phyloP scores from a whole-genome alignment of 2,888 invertebrate species.

The Syritta pipiens region DNA sequence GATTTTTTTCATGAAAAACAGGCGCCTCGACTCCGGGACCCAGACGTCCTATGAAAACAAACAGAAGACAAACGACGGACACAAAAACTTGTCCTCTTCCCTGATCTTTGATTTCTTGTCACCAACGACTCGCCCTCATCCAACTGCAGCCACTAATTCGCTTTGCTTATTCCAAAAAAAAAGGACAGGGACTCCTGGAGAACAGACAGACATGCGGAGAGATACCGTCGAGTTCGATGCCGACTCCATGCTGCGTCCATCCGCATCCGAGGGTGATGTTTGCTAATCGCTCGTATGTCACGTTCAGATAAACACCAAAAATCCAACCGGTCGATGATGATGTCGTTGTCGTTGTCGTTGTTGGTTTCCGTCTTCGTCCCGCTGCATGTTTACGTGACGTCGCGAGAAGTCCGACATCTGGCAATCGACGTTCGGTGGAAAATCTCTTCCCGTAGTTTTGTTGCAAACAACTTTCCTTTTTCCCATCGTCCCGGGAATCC shows the following conservation, averaged over 20 bases:
- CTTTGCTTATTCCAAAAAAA: slow-evolving; percentile 8
- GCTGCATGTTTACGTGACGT: slow-evolving; percentile 41
- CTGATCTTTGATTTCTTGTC: neutral
- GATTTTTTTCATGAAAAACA: no score
- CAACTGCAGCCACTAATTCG: slow-evolving; percentile 6
- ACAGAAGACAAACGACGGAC: no score
- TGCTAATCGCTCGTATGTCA: slow-evolving; percentile 60
- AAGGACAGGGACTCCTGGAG: neutral
- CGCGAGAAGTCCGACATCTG: slow-evolving; percentile 40
- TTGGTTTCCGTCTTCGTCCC: no score
- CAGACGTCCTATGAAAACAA: no score
- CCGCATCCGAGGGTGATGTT: no score
- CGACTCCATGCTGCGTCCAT: neutral
- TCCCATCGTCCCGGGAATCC: neutral
- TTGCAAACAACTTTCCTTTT: slow-evolving; percentile 8
- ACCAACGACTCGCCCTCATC: neutral
- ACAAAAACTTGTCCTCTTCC: neutral
- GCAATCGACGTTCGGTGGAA: slow-evolving; percentile 13
- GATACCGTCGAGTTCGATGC: no score
- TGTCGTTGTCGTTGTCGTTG: slow-evolving; percentile 22
- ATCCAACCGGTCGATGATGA: slow-evolving; percentile 21
- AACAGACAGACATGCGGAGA: slow-evolving; percentile 24
- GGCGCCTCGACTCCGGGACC: no score
- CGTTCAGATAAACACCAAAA: slow-evolving; percentile 51
- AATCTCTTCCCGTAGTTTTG: slow-evolving; percentile 21